A percentile compares a stretch with the other conserved stretches of the same genome.
phyloP scores from a whole-genome alignment of 2,888 invertebrate species.

The Arctia plantaginis region DNA sequence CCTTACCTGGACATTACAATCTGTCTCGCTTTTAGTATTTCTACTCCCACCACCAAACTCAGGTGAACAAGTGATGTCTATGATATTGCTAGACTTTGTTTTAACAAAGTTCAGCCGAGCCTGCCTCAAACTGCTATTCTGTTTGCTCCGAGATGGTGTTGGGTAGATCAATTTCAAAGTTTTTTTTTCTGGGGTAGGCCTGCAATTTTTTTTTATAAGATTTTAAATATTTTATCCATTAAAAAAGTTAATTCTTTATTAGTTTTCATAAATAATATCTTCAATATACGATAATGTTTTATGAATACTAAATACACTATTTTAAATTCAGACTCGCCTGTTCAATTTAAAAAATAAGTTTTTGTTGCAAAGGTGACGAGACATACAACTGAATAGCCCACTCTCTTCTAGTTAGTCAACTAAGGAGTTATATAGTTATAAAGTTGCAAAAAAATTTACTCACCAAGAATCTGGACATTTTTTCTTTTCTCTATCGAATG shows the following conservation, averaged over 20 bases:
- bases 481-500: conserved; percentile 72
- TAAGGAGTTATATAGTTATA: too few relatives aligned
- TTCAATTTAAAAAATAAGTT: too few relatives aligned
- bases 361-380: too few relatives aligned
- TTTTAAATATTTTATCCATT: neutral
- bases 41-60: conserved; percentile 54
- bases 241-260: neutral
- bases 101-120: conserved; percentile 61
- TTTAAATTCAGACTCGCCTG: too few relatives aligned
- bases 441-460: conserved; percentile 26
- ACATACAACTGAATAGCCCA: too few relatives aligned
- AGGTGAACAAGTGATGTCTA: conserved; percentile 75
- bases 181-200: conserved; percentile 72
- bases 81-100: conserved; percentile 54
- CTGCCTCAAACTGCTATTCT: conserved; percentile 59
- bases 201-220: conserved; percentile 33
- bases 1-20: conserved; percentile 51
- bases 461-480: conserved; percentile 75
- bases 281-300: neutral
- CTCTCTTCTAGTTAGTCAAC: too few relatives aligned
- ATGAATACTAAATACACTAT: too few relatives aligned
- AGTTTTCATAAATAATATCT: neutral
- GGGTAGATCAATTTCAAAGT: conserved; percentile 60
- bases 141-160: conserved; percentile 56
- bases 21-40: conserved; percentile 27